phyloP scores from a whole-genome alignment of 2,113 vertebrate genomes.

The Bos javanicus region DNA sequence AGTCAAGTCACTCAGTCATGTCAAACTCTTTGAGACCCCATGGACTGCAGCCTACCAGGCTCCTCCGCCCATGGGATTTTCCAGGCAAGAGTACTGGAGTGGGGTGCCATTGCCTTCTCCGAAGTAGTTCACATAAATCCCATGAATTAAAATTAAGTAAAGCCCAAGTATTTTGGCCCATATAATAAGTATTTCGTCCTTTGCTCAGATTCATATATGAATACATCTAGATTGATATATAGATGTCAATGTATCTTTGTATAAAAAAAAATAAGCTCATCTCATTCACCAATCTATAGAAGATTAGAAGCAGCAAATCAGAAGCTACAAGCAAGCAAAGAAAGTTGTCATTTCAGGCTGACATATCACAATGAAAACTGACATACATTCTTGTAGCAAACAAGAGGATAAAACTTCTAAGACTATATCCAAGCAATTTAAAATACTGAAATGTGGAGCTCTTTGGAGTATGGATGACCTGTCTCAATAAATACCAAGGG shows the following conservation, averaged over 20 bases:
- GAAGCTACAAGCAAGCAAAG: not conserved
- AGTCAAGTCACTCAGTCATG: too few relatives aligned
- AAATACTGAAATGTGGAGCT: not conserved
- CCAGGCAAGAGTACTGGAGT: too few relatives aligned
- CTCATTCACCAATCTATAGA: not conserved
- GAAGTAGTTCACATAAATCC: not conserved
- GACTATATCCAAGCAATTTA: not conserved
- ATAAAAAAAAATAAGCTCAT: not conserved
- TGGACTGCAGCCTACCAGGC: too few relatives aligned
- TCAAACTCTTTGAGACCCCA: too few relatives aligned
- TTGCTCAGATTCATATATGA: not conserved
- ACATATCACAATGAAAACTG: not conserved
- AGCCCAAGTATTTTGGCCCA: not conserved
- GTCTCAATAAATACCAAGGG: not conserved
- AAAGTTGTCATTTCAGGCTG: not conserved
- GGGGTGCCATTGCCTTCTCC: too few relatives aligned
- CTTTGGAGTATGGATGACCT: not conserved
- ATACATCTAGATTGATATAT: not conserved
- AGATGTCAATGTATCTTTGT: not conserved
- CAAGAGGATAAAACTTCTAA: not conserved
- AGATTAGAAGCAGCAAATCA: not conserved
- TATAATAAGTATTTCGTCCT: not conserved
- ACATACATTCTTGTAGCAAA: not conserved
- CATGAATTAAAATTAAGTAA: not conserved
- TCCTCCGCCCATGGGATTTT: too few relatives aligned